phyloP scores from a whole-genome alignment of 1,140 invertebrate species.

The Bombus cullumanus region DNA sequence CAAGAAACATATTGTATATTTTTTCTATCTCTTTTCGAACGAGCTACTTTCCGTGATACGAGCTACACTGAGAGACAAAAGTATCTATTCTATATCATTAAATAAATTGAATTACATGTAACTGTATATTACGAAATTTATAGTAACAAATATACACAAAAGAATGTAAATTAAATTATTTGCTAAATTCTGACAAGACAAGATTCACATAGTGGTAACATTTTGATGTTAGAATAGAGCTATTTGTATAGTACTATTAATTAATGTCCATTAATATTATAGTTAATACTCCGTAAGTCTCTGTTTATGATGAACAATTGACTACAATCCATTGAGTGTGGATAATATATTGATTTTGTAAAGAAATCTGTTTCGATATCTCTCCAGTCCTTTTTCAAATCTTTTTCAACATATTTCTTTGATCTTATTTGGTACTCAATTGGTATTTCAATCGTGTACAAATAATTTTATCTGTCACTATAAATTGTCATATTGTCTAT shows the following conservation, averaged over 20 bases:
- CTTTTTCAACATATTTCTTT: no score
- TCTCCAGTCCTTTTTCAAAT: no score
- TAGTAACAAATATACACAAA: neutral
- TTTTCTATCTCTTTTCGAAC: conserved; percentile 13
- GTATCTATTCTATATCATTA: neutral
- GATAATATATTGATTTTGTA: no score
- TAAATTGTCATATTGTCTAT: neutral
- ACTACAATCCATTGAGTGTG: no score
- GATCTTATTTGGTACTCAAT: neutral
- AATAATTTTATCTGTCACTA: neutral
- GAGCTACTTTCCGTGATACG: conserved; percentile 8
- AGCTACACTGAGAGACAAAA: neutral
- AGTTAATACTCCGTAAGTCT: no score
- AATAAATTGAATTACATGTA: neutral
- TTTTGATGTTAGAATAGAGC: no score
- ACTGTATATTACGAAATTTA: neutral
- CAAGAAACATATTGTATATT: conserved; percentile 48
- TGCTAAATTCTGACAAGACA: no score
- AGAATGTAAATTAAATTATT: neutral
- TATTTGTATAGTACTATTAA: no score
- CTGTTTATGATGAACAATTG: no score
- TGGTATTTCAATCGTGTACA: neutral
- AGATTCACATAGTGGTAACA: no score
- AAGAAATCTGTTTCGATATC: no score
- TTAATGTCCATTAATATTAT: no score